Evolutionary conservation across 2,797 vertebrate genomes (phyloP), one percentile per base, ranked within the genome.

Genomic region (Tadarida brasiliensis): DNA sequence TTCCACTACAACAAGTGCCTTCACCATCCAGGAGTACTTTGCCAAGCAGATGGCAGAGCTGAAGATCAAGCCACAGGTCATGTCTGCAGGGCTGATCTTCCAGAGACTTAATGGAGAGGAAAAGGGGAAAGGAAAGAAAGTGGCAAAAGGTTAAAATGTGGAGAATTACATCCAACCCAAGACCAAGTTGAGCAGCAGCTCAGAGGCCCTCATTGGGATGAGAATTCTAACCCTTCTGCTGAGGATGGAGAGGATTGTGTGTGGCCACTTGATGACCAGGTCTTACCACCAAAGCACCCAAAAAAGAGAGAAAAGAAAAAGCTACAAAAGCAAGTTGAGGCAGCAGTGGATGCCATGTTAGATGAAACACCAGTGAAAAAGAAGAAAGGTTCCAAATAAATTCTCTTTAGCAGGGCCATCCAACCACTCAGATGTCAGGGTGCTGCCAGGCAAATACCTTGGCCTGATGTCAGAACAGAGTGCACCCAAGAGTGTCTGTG

Each of bases 21-120:
- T 99, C 73, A 99, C 98, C 9, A 99, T 99, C 97, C 99, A 99
- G 97, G 99, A 99, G 96, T 99, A 99, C 97, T 99, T 99, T 19
- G 99, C 99, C 4, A 98, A 99, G 97, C 98, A 99, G 56, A 99
- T 99, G 99, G 99, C 99, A 49, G 98, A 98, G 94, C 94, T 99
- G 87, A 99, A 96, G 87, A 14, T 19, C 59, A 61, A 81, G 47
- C 59, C 82, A 30, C 82, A 77, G 65, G n/a, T 24, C 33, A 17
- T 7, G 2, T 35, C n/a, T 16, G 7, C 63, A 91, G 71, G 19
- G 54, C 47, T 24, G 80, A 54, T 24, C 1, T 65, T 24, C 5
- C 92, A 5, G 87, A 95, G 63, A n/a, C 33, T 35, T 7, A 44
- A 44, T 44, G 39, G 39, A 44, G 7, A 44, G 39, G 39, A 44